A percentile compares a stretch with the other conserved stretches of the same genome.
These are phyloP conservation scores for Bombus picipes DNA, from an alignment of 1,140 invertebrate genomes.

Conservation along the genomic window DNA sequence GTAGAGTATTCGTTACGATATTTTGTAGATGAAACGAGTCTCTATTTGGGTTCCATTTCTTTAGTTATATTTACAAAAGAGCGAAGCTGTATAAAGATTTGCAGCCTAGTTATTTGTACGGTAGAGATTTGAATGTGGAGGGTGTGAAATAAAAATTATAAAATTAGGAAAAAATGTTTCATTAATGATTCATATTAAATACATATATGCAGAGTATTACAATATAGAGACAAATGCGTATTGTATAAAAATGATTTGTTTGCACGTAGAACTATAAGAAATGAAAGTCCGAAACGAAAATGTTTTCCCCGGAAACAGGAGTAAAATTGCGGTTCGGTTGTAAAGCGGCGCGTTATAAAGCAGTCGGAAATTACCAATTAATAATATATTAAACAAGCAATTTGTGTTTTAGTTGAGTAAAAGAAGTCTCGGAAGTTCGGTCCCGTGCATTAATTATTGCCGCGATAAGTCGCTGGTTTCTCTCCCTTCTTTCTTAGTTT, in stretches of 20 bases:
- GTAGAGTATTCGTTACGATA: too few relatives aligned
- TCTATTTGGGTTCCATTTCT: too few relatives aligned
- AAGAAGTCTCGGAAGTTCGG: conserved; percentile 67
- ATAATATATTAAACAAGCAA: conserved; percentile 69
- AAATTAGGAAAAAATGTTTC: too few relatives aligned
- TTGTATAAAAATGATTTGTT: not conserved
- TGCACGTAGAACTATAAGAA: not conserved
- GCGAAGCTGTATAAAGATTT: not conserved
- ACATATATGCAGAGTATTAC: too few relatives aligned
- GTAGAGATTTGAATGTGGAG: not conserved
- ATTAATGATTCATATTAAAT: too few relatives aligned
- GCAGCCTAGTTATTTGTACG: not conserved
- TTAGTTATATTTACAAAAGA: too few relatives aligned
- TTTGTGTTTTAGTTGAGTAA: conserved; percentile 65
- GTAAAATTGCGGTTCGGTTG: not conserved
- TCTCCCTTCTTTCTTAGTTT: not conserved
- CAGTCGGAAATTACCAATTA: conserved; percentile 54
- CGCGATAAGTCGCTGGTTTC: conserved; percentile 60
- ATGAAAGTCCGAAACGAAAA: not conserved
- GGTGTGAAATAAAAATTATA: not conserved
- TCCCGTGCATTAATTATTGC: conserved; percentile 67
- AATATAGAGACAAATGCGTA: too few relatives aligned
- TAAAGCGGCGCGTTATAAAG: not conserved
- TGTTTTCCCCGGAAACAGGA: not conserved
- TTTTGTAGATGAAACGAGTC: too few relatives aligned